Percentiles rank a stretch among this genome's conserved stretches.
Evolutionary conservation across 2,888 invertebrate species (phyloP).

Genomic region (Ennomos quercinarius): DNA sequence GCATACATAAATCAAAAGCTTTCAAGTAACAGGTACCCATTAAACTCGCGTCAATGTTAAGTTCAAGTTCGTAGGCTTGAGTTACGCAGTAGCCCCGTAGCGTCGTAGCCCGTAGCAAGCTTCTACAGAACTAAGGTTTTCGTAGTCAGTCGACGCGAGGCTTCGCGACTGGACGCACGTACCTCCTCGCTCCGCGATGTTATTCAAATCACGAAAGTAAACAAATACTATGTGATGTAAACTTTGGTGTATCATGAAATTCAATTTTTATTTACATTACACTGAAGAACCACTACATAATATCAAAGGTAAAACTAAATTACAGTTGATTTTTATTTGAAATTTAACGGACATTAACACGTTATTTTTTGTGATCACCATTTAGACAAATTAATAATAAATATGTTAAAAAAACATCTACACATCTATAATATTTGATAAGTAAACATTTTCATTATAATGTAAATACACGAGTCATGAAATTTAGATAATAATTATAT

Average conservation of each 20-base stretch:
- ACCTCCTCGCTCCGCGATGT: conserved; percentile 34
- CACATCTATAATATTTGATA: too few species aligned
- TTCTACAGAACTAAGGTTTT: conserved; percentile 32
- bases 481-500: too few species aligned
- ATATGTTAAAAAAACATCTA: too few species aligned
- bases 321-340: neutral
- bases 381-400: too few species aligned
- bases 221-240: conserved; percentile 56
- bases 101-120: conserved; percentile 21
- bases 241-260: conserved; percentile 49
- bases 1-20: conserved; percentile 26
- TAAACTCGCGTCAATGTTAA: conserved; percentile 12
- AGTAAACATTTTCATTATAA: too few species aligned
- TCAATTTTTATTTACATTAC: conserved; percentile 35
- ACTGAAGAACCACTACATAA: conserved; percentile 34
- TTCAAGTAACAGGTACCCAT: conserved; percentile 28
- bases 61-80: conserved; percentile 28
- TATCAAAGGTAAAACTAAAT: conserved; percentile 37
- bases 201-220: conserved; percentile 52
- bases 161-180: conserved; percentile 48
- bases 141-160: conserved; percentile 55
- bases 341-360: neutral
- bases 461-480: too few species aligned
- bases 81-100: conserved; percentile 18
- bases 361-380: too few species aligned